Percentiles rank a stretch among this genome's conserved stretches.
phyloP scores from a whole-genome alignment of 64 coral and sea anemone species.

The Platygyra sinensis region DNA sequence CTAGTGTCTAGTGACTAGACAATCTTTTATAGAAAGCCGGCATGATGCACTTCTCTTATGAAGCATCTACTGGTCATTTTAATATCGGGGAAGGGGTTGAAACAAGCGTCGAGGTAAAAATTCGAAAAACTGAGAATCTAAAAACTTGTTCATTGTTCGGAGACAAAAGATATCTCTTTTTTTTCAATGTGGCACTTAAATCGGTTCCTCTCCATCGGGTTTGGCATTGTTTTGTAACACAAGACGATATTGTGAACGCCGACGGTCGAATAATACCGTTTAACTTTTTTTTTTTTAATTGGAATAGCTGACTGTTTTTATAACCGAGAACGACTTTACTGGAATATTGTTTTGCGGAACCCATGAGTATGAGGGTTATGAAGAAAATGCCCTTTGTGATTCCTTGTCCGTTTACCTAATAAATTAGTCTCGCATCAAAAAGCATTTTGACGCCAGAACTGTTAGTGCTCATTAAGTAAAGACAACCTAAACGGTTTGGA shows the following conservation, averaged over 20 bases:
- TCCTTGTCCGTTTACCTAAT: neutral
- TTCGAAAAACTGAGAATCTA: neutral
- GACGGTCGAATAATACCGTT: neutral
- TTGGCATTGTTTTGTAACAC: neutral
- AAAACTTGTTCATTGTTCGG: neutral
- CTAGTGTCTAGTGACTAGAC: too few species aligned
- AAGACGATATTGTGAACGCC: neutral
- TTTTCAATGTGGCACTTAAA: neutral
- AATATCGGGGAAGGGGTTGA: too few species aligned
- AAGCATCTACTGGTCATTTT: neutral
- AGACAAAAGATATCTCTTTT: conserved; percentile 11
- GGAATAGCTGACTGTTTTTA: too few species aligned
- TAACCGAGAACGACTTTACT: too few species aligned
- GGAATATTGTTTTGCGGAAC: neutral
- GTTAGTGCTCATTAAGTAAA: neutral
- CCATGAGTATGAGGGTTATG: neutral
- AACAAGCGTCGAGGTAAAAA: neutral
- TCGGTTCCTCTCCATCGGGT: neutral
- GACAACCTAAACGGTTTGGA: neutral
- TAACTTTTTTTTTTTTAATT: neutral
- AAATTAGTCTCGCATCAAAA: neutral
- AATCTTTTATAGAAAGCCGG: neutral
- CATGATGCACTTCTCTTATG: neutral
- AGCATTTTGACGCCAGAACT: neutral
- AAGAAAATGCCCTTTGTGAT: neutral